Evolutionary conservation across 2,888 invertebrate genomes (phyloP).

Genomic region (Microplitis deprimator): DNA sequence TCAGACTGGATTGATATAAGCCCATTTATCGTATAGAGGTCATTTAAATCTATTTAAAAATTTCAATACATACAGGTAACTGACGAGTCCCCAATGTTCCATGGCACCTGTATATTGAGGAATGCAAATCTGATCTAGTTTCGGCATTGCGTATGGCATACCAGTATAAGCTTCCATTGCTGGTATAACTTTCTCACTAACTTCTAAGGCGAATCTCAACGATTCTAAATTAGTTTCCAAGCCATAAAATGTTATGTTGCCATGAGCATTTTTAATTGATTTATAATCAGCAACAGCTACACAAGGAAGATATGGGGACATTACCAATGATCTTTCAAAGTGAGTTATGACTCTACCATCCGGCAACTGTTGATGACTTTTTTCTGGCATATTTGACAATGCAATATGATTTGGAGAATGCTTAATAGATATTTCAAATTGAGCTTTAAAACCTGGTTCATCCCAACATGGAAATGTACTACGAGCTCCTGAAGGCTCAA

Average conservation of each 20-base stretch:
- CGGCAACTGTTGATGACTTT: constrained; percentile 6
- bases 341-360: constrained; percentile 47
- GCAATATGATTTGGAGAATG: constrained; percentile 71
- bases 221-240: constrained; percentile 80
- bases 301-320: constrained; percentile 86
- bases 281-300: constrained; percentile 79
- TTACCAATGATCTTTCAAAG: constrained; percentile 72
- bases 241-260: constrained; percentile 77
- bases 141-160: constrained; percentile 84
- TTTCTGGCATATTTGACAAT: constrained; percentile 64
- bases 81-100: constrained; percentile 93
- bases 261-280: constrained; percentile 42
- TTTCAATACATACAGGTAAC: constrained; percentile 74
- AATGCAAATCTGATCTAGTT: constrained; percentile 90
- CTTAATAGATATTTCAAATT: constrained; percentile 77
- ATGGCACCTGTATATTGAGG: constrained; percentile 91
- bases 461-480: constrained; percentile 85
- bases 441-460: constrained; percentile 79
- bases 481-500: constrained; percentile 79
- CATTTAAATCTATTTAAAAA: too few species aligned
- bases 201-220: constrained; percentile 81
- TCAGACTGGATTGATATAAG: too few species aligned
- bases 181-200: constrained; percentile 83
- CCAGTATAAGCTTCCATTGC: constrained; percentile 85
- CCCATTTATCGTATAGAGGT: too few species aligned